A percentile compares a stretch with the other conserved stretches of the same genome.
These are phyloP conservation scores for Apteryx owenii DNA, from an alignment of 2,113 vertebrate genomes.

Conservation along the genomic window DNA sequence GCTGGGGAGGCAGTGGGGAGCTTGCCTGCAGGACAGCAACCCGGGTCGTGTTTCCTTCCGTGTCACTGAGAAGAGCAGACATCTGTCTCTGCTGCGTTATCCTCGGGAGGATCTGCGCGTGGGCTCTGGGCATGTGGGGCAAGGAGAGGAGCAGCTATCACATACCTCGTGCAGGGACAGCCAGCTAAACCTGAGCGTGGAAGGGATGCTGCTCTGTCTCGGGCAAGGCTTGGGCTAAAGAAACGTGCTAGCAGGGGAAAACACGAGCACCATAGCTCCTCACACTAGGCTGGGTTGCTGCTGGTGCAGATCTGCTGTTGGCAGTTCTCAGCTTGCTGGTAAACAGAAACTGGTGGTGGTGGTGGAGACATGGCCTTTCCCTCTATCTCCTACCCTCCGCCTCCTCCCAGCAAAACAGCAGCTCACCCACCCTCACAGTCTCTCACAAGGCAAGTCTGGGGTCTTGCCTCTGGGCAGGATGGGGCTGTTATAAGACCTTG, in stretches of 20 bases:
- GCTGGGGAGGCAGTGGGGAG: not conserved
- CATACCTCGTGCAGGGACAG: not conserved
- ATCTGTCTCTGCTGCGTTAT: not conserved
- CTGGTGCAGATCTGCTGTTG: not conserved
- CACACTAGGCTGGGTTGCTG: not conserved
- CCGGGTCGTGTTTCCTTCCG: not conserved
- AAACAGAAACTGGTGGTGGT: not conserved
- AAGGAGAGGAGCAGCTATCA: not conserved
- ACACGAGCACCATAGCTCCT: not conserved
- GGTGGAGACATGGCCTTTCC: not conserved
- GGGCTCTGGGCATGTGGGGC: not conserved
- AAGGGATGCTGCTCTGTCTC: not conserved
- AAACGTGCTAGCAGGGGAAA: not conserved
- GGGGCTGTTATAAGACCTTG: not conserved
- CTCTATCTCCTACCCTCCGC: not conserved
- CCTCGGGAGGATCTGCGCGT: rapidly evolving
- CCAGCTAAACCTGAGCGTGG: rapidly evolving
- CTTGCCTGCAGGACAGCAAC: not conserved
- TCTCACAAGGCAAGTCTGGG: not conserved
- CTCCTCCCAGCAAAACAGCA: not conserved
- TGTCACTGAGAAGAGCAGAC: not conserved
- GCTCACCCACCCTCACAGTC: not conserved
- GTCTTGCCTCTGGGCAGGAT: not conserved
- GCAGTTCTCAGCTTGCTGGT: not conserved
- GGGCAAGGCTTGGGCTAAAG: not conserved